A percentile compares a stretch with the other conserved stretches of the same genome.
phyloP scores from a whole-genome alignment of 1,140 invertebrate species.

The Phymastichus coffea region DNA sequence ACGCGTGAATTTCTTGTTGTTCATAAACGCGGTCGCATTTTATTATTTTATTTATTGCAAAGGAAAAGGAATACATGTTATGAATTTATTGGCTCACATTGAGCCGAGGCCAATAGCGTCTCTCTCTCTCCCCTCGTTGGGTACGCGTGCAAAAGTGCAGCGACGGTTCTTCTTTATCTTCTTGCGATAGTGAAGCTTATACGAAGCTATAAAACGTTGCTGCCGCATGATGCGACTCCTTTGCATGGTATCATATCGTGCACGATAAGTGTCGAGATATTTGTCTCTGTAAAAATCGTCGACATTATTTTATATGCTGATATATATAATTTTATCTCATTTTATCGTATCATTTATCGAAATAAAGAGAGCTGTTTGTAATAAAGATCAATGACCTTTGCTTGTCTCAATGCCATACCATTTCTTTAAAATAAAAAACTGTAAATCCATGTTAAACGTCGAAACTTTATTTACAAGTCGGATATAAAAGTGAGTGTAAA shows the following conservation, averaged over 20 bases:
- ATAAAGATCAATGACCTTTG: not conserved
- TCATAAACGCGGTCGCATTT: not conserved
- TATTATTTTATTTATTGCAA: not conserved
- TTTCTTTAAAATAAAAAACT: too few species aligned
- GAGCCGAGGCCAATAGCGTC: constrained; percentile 32
- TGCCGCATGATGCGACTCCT: not conserved
- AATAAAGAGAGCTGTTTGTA: constrained; percentile 20
- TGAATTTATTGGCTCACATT: constrained; percentile 48
- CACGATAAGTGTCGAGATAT: too few species aligned
- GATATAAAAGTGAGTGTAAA: too few species aligned
- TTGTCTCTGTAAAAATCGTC: not conserved
- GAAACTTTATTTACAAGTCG: constrained; percentile 1
- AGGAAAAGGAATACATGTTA: constrained; percentile 9
- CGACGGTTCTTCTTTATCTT: not conserved
- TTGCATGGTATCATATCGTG: constrained; percentile 10
- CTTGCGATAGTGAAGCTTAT: too few species aligned
- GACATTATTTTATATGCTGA: constrained; percentile 5
- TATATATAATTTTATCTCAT: constrained; percentile 12
- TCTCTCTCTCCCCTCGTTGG: not conserved
- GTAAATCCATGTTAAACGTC: too few species aligned
- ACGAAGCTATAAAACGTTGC: not conserved
- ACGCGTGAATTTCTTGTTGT: not conserved
- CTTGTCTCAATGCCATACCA: too few species aligned
- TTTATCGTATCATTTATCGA: constrained; percentile 17
- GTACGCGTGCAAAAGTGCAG: not conserved